Conservation (phyloP, 2,888 invertebrate species). For the Glyphotaelius pellucidus region DNA sequence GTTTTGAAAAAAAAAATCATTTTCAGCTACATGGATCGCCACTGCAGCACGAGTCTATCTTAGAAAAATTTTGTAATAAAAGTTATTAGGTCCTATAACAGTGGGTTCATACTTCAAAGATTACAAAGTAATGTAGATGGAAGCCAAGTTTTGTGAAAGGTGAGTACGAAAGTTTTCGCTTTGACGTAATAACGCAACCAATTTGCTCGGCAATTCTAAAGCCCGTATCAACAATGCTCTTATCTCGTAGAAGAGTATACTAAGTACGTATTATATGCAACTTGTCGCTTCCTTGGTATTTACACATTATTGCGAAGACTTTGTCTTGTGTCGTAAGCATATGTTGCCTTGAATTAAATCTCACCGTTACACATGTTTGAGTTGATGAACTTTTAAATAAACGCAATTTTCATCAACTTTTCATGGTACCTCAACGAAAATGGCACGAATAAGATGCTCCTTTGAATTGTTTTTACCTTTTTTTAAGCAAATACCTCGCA, state of each 20-base stretch:
- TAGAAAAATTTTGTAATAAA: neutral
- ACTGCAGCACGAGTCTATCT: too few species aligned
- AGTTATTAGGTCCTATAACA: neutral
- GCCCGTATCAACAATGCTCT: conserved; percentile 13
- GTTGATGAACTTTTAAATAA: neutral
- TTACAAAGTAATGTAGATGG: neutral
- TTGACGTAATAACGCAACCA: conserved; percentile 8
- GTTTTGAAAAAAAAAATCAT: too few species aligned
- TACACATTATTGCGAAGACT: conserved; percentile 23
- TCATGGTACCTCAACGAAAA: too few species aligned
- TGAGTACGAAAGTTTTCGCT: neutral
- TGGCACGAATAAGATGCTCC: neutral
- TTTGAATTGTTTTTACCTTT: neutral
- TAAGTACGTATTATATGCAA: neutral
- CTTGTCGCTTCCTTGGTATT: conserved; percentile 15
- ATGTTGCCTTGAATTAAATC: conserved; percentile 10
- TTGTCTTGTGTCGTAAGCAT: neutral
- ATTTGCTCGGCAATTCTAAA: neutral
- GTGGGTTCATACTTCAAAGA: neutral
- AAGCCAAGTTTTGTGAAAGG: neutral
- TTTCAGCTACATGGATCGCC: too few species aligned
- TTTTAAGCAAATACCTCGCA: too few species aligned
- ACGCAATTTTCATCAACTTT: too few species aligned
- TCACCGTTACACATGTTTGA: neutral
- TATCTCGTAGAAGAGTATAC: neutral